A percentile compares a stretch with the other conserved stretches of the same genome.
Conservation (phyloP, 2,888 invertebrate species). For the Chelonus formosanus region DNA sequence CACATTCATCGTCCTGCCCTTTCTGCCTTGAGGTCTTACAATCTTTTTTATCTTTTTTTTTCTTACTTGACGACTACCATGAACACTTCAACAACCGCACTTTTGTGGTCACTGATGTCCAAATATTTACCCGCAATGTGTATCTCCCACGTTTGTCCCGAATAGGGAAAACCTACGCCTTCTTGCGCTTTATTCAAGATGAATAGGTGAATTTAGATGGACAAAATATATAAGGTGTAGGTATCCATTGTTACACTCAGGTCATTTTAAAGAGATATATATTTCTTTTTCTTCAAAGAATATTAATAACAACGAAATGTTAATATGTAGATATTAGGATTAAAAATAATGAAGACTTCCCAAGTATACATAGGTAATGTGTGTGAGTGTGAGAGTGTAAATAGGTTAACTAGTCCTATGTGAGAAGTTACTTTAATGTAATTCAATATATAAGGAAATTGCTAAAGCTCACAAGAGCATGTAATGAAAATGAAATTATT, state of each 20-base stretch:
- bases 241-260: conserved; percentile 10
- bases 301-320: too few species aligned
- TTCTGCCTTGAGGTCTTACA: conserved; percentile 9
- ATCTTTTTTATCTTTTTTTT: not conserved
- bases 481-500: too few species aligned
- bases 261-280: not conserved
- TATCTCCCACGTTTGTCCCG: conserved; percentile 45
- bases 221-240: conserved; percentile 35
- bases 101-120: conserved; percentile 54
- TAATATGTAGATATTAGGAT: too few species aligned
- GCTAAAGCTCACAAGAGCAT: too few species aligned
- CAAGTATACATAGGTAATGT: too few species aligned
- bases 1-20: conserved; percentile 53
- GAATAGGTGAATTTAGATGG: conserved; percentile 36
- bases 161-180: conserved; percentile 24
- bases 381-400: too few species aligned
- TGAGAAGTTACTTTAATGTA: too few species aligned
- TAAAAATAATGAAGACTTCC: too few species aligned
- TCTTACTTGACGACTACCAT: conserved; percentile 23
- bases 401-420: too few species aligned
- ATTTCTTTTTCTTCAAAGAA: not conserved
- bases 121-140: conserved; percentile 59
- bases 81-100: conserved; percentile 23
- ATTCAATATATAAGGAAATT: too few species aligned
- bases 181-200: conserved; percentile 20